Percentiles rank a stretch among this genome's conserved stretches.
Conservation (phyloP, 2,888 invertebrate genomes). For the Piscicola geometra region DNA sequence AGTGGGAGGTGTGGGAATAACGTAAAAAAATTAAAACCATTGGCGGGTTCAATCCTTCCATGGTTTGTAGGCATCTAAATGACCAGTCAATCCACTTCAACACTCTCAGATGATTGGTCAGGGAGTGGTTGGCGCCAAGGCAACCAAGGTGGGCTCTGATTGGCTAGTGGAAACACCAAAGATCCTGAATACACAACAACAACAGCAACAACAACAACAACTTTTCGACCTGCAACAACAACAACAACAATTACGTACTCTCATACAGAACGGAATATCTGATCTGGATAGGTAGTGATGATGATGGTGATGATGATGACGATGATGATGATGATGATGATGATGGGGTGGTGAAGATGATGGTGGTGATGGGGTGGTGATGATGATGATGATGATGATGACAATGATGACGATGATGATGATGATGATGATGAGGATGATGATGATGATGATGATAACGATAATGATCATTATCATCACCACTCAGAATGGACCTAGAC, state of each 20-base stretch:
- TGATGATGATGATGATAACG: slow-evolving; percentile 10
- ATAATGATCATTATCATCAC: neutral
- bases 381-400: slow-evolving; percentile 6
- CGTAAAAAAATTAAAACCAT: too few species aligned
- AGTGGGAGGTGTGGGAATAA: too few species aligned
- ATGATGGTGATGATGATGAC: slow-evolving; percentile 31
- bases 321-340: slow-evolving; percentile 32
- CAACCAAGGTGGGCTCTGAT: neutral
- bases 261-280: neutral
- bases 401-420: slow-evolving; percentile 18
- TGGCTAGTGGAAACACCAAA: neutral
- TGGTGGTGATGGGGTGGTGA: too few species aligned
- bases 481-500: neutral
- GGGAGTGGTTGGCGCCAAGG: neutral
- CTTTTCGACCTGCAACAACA: neutral
- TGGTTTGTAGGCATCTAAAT: too few species aligned
- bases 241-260: neutral
- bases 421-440: slow-evolving; percentile 15
- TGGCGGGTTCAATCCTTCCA: too few species aligned
- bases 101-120: neutral
- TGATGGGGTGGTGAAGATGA: slow-evolving; percentile 5
- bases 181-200: neutral
- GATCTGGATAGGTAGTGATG: slow-evolving; percentile 20
- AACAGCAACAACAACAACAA: neutral
- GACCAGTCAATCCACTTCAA: too few species aligned